Evolutionary conservation across 2,113 vertebrate genomes (phyloP).

Genomic region (Mustelus asterias): DNA sequence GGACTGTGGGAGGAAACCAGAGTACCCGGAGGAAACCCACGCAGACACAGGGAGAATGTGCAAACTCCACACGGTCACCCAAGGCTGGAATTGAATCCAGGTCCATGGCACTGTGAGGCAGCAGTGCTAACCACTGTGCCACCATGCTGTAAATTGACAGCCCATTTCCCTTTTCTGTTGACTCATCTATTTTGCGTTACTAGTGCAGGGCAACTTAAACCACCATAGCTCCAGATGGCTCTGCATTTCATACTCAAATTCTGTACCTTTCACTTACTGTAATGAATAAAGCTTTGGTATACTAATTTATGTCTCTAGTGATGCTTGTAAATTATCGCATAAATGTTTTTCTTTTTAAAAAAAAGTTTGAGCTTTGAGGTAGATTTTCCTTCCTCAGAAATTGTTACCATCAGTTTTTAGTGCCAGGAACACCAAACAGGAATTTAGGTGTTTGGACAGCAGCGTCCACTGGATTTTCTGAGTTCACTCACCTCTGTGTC

Average conservation of each 20-base stretch:
- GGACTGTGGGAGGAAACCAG: no score
- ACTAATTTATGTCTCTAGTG: neutral
- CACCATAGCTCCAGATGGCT: neutral
- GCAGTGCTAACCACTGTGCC: no score
- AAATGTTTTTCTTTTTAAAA: neutral
- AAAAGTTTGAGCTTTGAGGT: neutral
- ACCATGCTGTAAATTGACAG: neutral
- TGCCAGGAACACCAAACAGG: neutral
- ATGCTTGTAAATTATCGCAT: neutral
- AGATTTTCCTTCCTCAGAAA: neutral
- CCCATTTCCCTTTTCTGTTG: neutral
- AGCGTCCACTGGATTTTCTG: neutral
- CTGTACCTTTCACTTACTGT: neutral
- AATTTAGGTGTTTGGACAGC: neutral
- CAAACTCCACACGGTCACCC: no score
- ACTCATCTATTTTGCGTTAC: neutral
- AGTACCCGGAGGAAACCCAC: no score
- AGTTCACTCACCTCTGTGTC: neutral
- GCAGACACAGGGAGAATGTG: no score
- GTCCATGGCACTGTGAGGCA: no score
- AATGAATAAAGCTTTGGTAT: neutral
- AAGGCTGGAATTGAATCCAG: no score
- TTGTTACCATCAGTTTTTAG: neutral
- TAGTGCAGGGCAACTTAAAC: neutral
- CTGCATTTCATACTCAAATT: neutral